Percentiles rank a stretch among this genome's conserved stretches.
phyloP scores from a whole-genome alignment of 2,113 vertebrate species.

The Epinephelus moara region DNA sequence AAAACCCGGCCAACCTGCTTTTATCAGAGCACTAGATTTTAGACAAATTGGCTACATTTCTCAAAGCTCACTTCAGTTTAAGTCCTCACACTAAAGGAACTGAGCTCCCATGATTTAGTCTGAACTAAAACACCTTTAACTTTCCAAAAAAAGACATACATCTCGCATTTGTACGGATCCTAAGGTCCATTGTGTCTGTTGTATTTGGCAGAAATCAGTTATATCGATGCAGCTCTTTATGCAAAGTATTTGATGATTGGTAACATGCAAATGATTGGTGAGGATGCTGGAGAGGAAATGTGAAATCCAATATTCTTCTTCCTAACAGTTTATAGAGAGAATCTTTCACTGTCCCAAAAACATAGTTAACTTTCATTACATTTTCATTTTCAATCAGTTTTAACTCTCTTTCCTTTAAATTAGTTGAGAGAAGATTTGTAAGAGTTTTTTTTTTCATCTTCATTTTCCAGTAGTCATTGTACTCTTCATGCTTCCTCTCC shows the following conservation, averaged over 20 bases:
- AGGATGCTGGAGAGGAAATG: constrained; percentile 3
- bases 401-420: not conserved
- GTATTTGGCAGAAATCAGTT: constrained; percentile 9
- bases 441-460: not conserved
- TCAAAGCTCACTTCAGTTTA: not conserved
- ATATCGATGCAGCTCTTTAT: not conserved
- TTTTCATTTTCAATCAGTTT: constrained; percentile 26
- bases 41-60: not conserved
- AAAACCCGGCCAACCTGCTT: constrained; percentile 5
- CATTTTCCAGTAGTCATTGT: too few relatives aligned
- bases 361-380: not conserved
- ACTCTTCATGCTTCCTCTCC: too few relatives aligned
- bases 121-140: not conserved
- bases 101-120: not conserved
- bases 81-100: not conserved
- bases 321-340: not conserved
- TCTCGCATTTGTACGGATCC: not conserved
- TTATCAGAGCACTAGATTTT: not conserved
- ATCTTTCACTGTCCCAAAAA: constrained; percentile 2
- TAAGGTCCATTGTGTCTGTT: not conserved
- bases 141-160: not conserved
- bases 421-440: not conserved
- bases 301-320: constrained; percentile 5
- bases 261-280: not conserved
- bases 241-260: not conserved